Base-by-base conservation (phyloP, 2,888 invertebrate genomes). In the Drosophila setosimentum region DNA sequence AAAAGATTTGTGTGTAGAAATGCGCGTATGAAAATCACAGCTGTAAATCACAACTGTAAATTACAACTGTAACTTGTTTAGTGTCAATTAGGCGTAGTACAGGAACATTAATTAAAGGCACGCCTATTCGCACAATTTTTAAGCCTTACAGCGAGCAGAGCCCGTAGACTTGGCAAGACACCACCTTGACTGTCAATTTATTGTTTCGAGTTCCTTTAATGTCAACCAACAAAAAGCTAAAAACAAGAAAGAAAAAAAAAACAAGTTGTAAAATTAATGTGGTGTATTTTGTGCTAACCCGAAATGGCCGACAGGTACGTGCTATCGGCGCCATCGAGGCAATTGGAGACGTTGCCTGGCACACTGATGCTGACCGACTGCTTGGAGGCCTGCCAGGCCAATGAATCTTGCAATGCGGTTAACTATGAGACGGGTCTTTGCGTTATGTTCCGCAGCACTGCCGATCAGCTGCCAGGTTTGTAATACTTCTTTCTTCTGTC, bases 361-460 rank as follows among this genome's bases (percentile, higher is more conserved):
- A 98, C 97, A 78, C 95, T 98, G 91, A 98, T 98, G 97, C 94
- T 98, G 93, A 97, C 98, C 91, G 98, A 98, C 94, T 98, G 98
- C 94, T 95, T 98, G 91, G 97, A 98, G 94, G 97, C 97, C 92
- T 98, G 98, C 94, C 97, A 97, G 94, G 95, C 95, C 92, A 98
- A 98, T 94, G 97, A 97, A 94, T 96, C 97, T 91, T 98, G 98
- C 94, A 96, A 96, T 92, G 96, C 98, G 85, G 97, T 98, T 94
- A 98, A 98, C 95, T 98, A 98, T 94, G 98, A 98, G 94, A 98
- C 98, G 72, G 98, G 98, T 79, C 95, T 98, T 60, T 98, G 98
- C 94, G 97, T 98, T 84, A 95, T 98, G 83, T 98, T 98, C 95
- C 97, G 68, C 73, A 75, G 68, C 64, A 97, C 97, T 93, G 97